Base-by-base conservation (phyloP, 2,888 invertebrate species). In the Ommatoiulus sabulosus region DNA sequence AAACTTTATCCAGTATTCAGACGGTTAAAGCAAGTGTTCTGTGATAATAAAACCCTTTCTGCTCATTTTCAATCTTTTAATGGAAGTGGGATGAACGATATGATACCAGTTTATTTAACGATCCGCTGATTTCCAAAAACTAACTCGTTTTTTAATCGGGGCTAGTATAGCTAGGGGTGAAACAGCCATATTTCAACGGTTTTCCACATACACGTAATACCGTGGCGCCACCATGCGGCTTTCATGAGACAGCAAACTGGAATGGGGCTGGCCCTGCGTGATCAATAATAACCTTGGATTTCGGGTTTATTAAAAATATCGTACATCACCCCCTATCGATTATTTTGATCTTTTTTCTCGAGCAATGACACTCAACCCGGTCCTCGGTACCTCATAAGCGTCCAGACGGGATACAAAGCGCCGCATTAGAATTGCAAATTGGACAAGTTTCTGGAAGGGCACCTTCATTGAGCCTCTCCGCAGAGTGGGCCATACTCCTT, bases 401-500 rank as follows among this genome's bases (percentile, higher is more conserved):
- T 5, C 63, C 63, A 63, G 63, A 63, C 63, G 63, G 63, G 63
- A 63, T 63, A 63, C 63, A 15, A 63, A 20, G 63, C n/a, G n/a
- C 4, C 57, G n/a, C 63, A 63, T 63, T 63, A 63, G 63, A 63
- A 63, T n/a, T 63, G 63, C 63, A 63, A 63, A 63, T 63, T 63
- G 63, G 63, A 63, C 63, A 20, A 63, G 63, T 63, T 63, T 63
- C 63, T 63, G 63, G 63, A 63, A 63, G 63, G 63, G 63, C 63
- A 63, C 63, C 63, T 63, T 63, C 63, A 63, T 63, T n/a, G 63
- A n/a, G 63, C 63, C 63, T 63, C 63, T 63, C 12, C 20, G 63
- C 63, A 63, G 6, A n/a, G 17, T n/a, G 63, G 63, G 63, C 63
- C 63, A 63, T 63, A 63, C n/a, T n/a, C 63, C 63, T 63, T 63